These are phyloP conservation scores for Paratilapia polleni DNA, from an alignment of 2,113 vertebrate genomes.

Conservation along the genomic window DNA sequence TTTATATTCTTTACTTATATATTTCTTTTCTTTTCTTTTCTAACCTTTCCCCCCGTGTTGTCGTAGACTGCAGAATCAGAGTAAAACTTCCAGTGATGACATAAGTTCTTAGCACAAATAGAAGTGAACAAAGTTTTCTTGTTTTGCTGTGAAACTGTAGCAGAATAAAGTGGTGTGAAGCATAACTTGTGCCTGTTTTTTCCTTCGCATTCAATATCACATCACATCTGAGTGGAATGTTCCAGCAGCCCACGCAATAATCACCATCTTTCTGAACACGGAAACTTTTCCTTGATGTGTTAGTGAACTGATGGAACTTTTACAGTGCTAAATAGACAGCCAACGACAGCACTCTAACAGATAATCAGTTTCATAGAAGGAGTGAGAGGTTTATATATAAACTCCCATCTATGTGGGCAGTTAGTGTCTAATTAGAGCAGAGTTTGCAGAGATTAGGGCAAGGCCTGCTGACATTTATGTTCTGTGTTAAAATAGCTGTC, in stretches of 20 bases:
- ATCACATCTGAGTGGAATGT: neutral
- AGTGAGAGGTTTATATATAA: neutral
- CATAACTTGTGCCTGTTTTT: neutral
- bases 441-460: conserved; percentile 23
- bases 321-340: neutral
- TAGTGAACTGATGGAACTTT: accelerated
- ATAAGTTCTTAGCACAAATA: neutral
- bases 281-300: neutral
- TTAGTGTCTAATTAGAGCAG: conserved; percentile 16
- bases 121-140: neutral
- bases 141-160: conserved; percentile 35
- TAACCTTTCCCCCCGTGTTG: neutral
- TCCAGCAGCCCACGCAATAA: neutral
- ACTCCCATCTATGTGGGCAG: neutral
- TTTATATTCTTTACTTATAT: neutral
- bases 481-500: conserved; percentile 16
- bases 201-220: neutral
- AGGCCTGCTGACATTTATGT: conserved; percentile 23
- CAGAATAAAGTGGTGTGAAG: conserved; percentile 39
- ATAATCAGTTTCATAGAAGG: neutral
- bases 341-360: neutral
- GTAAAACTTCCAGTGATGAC: neutral
- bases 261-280: neutral
- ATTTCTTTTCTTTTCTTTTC: neutral
- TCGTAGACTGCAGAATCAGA: conserved; percentile 21